Evolutionary conservation across 30 jellyfish, hydroid and myxozoan species (phyloP).

Genomic region (Aurelia coerulea): DNA sequence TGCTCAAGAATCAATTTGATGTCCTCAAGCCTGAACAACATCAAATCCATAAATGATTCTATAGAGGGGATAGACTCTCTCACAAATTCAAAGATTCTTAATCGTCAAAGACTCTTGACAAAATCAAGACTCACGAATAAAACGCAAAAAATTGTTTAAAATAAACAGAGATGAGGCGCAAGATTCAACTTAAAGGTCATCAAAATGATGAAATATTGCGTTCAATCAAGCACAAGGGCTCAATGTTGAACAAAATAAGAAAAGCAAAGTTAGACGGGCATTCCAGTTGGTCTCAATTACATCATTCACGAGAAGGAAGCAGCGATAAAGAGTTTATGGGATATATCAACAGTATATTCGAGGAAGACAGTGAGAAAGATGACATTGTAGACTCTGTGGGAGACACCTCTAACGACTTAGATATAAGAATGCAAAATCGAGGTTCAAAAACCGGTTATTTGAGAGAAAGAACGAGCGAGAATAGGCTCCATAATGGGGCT

Average conservation of each 20-base stretch:
- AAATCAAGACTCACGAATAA: too few species aligned
- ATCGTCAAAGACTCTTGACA: too few species aligned
- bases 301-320: too few species aligned
- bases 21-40: too few species aligned
- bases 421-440: background rate
- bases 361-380: conserved; percentile 13
- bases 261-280: background rate
- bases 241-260: background rate
- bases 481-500: too few species aligned
- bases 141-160: too few species aligned
- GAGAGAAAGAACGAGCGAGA: too few species aligned
- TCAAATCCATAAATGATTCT: too few species aligned
- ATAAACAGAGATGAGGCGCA: background rate
- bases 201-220: background rate
- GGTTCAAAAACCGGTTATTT: too few species aligned
- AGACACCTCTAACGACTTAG: background rate
- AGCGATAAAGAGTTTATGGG: background rate
- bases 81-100: too few species aligned
- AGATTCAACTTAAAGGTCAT: background rate
- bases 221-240: background rate
- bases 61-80: too few species aligned
- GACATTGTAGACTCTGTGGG: background rate
- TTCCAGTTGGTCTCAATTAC: background rate
- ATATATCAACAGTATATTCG: background rate
- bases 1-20: too few species aligned